Base-by-base conservation (phyloP, 1,140 invertebrate species). In the Brachystomella parvula region DNA sequence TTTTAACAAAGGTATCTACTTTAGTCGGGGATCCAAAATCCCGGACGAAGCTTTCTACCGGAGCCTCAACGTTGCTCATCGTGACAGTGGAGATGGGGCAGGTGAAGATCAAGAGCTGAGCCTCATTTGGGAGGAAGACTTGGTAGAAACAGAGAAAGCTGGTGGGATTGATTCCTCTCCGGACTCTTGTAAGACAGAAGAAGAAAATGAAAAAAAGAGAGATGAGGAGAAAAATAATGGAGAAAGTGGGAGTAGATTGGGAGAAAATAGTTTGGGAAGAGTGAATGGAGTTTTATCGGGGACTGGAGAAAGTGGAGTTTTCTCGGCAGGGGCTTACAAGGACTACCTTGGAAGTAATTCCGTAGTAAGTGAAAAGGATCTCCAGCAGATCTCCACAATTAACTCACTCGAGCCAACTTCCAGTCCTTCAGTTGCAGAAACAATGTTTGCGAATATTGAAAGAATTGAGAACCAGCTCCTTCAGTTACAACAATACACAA, bases 41-140 rank as follows among this genome's bases (percentile, higher is more conserved):
- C 87, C 89, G 2, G 88, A 90, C 75, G 90, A 94, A 78, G 88
- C 88, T 15, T 94, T 92, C 79, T 93, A 94, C 77, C 83, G 88
- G 70, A 91, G 88, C 76, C 81, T 94, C 24, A 92, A 93, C 78
- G 88, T 89, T 75, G 89, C 89, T 28, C 92, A 92, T 78, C 81
- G 89, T 44, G 89, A 92, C 71, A 88, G 78, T 87, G 29, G 85
- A 85, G 31, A 62, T 65, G 65, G 74, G 17, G 66, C 71, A n/a
- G 75, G 74, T 28, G 63, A 69, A 1, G 76, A 77, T 21, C 69
- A 72, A 47, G 87, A 89, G 70, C 77, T 90, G 65, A 87, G 85
- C 64, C 89, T 90, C 85, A 90, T 89, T 71, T 90, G 89, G 85
- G 88, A 91, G 75, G 72, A 73, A 57, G 81, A 77, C 3, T 78